Conservation (phyloP, 2,888 invertebrate species). For the Eugnorisma glareosa region DNA sequence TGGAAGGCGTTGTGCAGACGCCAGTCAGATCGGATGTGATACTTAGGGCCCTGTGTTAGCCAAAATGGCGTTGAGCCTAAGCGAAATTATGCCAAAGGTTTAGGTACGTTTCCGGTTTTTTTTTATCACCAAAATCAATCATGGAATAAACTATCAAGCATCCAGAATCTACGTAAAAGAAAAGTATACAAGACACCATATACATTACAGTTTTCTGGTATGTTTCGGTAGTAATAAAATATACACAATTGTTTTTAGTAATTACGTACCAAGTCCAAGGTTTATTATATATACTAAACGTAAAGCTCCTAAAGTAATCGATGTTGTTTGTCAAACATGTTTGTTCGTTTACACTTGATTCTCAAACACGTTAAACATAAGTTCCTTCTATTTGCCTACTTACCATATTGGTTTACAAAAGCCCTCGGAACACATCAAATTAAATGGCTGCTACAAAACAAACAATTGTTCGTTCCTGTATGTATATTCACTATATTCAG, state of each 20-base stretch:
- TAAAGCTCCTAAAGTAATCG: neutral
- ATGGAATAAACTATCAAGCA: neutral
- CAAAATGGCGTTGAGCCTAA: neutral
- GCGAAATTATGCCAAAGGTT: neutral
- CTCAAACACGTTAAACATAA: slow-evolving; percentile 24
- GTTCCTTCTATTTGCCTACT: slow-evolving; percentile 24
- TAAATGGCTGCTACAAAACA: slow-evolving; percentile 24
- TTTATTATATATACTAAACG: neutral
- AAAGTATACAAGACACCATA: neutral
- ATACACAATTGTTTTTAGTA: neutral
- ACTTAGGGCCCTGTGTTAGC: slow-evolving; percentile 13
- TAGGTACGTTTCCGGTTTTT: neutral
- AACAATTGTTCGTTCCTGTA: slow-evolving; percentile 22
- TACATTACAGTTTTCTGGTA: neutral
- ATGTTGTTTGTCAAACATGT: slow-evolving; percentile 17
- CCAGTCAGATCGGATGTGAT: slow-evolving; percentile 25
- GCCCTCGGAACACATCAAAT: slow-evolving; percentile 25
- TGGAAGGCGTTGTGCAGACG: slow-evolving; percentile 55
- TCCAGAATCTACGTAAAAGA: neutral
- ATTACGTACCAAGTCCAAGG: neutral
- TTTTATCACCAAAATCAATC: neutral
- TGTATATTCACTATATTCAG: slow-evolving; percentile 40
- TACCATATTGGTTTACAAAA: slow-evolving; percentile 33
- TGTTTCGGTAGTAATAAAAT: neutral
- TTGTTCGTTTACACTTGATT: slow-evolving; percentile 1